Evolutionary conservation across 2,797 vertebrate species (phyloP), one percentile per base, ranked within the genome.

Genomic region (Melopsittacus undulatus): DNA sequence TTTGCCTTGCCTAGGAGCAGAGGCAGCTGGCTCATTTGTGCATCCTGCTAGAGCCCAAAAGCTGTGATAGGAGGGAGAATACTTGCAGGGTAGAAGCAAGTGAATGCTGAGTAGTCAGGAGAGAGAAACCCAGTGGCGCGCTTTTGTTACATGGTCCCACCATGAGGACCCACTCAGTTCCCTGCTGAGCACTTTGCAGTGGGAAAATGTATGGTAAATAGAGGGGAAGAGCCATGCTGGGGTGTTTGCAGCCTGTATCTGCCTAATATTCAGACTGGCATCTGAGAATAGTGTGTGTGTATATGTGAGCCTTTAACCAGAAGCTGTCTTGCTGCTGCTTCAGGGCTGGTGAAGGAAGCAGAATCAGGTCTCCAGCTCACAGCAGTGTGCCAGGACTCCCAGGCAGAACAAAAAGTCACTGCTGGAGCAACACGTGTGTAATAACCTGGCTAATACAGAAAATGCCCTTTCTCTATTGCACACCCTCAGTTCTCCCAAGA

Each of bases 91-190:
- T 49, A 59, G 62, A 68, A 94, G 26, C n/a, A 51, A 51, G 8
- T 45, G 18, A 70, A 20, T 17, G 40, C 38, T 54, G 45, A 69
- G 30, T 34, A 30, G 32, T n/a, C 14, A 3, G 30, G 45, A 74
- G n/a, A n/a, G 24, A 90, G 27, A 61, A 84, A 69, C 36, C 4
- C 14, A 13, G 2, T 9, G 13, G 45, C 49, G 17, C 40, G 45
- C 38, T 17, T 43, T 51, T 56, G 30, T 26, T 40, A 15, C 42
- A 3, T 2, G 49, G 59, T 82, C 89, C 82, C 69, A 42, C 7
- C 52, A 27, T 0, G 0, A 34, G 43, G 30, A 86, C 15, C 46
- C 46, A 2, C 0, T 0, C 5, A 1, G 36, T 32, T 85, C n/a
- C 56, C 40, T 61, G 46, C 36, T 3, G 8, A 45, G 42, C 24